phyloP scores from a whole-genome alignment of 2,888 invertebrate species.

The Phaedon cochleariae region DNA sequence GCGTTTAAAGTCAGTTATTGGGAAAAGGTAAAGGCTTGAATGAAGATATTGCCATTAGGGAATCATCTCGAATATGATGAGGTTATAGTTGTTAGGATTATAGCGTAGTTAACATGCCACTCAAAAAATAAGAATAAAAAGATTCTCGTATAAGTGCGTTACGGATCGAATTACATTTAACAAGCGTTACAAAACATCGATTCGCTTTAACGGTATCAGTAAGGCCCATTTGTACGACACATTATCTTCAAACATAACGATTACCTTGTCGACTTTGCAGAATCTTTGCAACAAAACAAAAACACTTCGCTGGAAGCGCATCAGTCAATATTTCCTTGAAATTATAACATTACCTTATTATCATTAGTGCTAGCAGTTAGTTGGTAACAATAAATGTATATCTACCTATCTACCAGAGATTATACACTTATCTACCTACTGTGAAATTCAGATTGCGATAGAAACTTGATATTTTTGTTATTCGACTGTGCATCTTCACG shows the following conservation, averaged over 20 bases:
- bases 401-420: background rate
- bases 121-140: too few species aligned
- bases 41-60: too few species aligned
- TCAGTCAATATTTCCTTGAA: slow-evolving; percentile 29
- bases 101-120: slow-evolving; percentile 1
- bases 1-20: too few species aligned
- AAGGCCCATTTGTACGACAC: slow-evolving; percentile 17
- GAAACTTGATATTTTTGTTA: too few species aligned
- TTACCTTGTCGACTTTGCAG: slow-evolving; percentile 22
- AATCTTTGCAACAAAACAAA: slow-evolving; percentile 20
- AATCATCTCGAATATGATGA: too few species aligned
- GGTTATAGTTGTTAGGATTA: too few species aligned
- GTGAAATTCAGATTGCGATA: too few species aligned
- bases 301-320: slow-evolving; percentile 22
- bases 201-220: slow-evolving; percentile 14
- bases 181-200: slow-evolving; percentile 13
- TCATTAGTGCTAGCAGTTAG: background rate
- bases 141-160: too few species aligned
- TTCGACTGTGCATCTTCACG: too few species aligned
- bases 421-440: background rate
- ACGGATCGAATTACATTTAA: slow-evolving; percentile 10
- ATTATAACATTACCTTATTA: slow-evolving; percentile 11
- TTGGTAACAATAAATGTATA: background rate
- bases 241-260: slow-evolving; percentile 26
- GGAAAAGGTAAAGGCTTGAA: too few species aligned